Base-by-base conservation (phyloP, 1,140 invertebrate genomes). In the Conopomorpha cramerella region DNA sequence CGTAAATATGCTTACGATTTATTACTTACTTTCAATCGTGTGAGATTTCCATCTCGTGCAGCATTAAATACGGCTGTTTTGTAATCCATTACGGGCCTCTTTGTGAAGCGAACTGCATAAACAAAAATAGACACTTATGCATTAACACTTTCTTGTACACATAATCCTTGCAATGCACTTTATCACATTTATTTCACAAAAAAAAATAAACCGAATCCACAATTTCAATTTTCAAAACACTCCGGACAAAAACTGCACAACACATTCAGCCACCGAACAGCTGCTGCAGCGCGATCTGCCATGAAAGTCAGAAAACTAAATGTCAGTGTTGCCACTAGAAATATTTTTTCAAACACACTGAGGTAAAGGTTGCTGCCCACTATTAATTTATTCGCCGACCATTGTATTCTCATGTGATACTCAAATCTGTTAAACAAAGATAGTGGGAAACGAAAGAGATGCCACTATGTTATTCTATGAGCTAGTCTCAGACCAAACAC, bases 41-140 rank as follows among this genome's bases (percentile, higher is more conserved):
- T 60, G 47, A 74, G 54, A 63, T 65, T 70, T 43, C 70, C 70
- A 57, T 74, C 68, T 44, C 70, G 55, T 34, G 70, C 70, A 55
- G 70, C 67, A 46, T 66, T 68, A 51, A 62, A 74, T 55, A 71
- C 67, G 67, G 64, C 67, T 74, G 65, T 67, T 72, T 72, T 74
- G 67, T 70, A 70, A 72, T 72, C 70, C 70, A 74, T 74, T 49
- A 55, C 70, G 65, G 55, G 61, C 66, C 52, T 68, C 55, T 63
- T 60, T 55, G 53, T 45, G 43, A 55, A 43, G 49, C 46, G 38
- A 32, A 58, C 55, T 55, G 45, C 43, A 39, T n/a, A n/a, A 55
- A 55, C 53, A 58, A 55, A 48, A 52, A 54, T 49, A 45, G 45
- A 51, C 65, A 72, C 70, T 64, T 70, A 38, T 62, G 34, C 44